Percentiles rank a stretch among this genome's conserved stretches.
Conservation (phyloP, 2,113 vertebrate genomes). For the Arenaria interpres region DNA sequence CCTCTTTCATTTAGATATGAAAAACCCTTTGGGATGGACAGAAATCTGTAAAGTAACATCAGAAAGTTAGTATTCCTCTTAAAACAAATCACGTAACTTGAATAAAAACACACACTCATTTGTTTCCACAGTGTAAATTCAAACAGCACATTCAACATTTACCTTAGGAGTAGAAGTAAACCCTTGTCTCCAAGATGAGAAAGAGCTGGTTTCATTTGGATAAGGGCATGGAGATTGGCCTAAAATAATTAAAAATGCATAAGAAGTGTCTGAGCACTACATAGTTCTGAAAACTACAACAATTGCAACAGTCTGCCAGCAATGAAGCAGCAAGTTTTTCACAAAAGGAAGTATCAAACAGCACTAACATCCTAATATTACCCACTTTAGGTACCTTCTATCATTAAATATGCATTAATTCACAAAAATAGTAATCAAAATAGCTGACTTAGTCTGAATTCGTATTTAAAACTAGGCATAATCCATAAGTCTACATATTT, state of each 20-base stretch:
- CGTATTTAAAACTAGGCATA: neutral
- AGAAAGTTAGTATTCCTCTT: neutral
- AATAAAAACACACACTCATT: neutral
- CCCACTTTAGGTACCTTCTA: neutral
- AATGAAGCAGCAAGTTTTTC: neutral
- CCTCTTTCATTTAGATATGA: conserved; percentile 97
- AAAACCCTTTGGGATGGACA: conserved; percentile 98
- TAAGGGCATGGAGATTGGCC: conserved; percentile 97
- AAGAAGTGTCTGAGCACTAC: neutral
- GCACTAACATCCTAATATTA: neutral
- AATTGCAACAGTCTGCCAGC: neutral
- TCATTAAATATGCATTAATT: neutral
- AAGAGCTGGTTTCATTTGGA: conserved; percentile 97
- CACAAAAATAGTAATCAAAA: neutral
- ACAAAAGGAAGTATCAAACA: neutral
- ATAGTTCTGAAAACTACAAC: neutral
- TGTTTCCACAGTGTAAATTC: neutral
- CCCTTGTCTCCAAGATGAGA: conserved; percentile 98
- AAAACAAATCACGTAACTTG: neutral
- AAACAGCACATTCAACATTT: conserved; percentile 25
- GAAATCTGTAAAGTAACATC: conserved; percentile 82
- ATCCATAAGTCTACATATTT: neutral
- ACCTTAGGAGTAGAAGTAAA: conserved; percentile 94
- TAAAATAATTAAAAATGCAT: conserved; percentile 54
- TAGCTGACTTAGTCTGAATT: neutral